A percentile compares a stretch with the other conserved stretches of the same genome.
These are phyloP conservation scores for Poecilobothrus nobilitatus DNA, from an alignment of 2,888 invertebrate species.

Conservation along the genomic window DNA sequence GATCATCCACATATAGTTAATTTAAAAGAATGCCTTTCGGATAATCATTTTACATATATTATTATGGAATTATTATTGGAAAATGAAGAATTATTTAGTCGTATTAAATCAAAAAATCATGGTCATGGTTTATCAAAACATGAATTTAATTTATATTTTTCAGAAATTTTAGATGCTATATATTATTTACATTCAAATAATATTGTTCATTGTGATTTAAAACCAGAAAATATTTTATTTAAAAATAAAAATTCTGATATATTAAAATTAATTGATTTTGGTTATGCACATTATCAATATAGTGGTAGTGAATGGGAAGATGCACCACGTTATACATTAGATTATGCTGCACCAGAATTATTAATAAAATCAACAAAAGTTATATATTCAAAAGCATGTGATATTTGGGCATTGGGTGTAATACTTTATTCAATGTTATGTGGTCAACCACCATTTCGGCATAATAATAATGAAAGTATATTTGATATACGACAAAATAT, in stretches of 20 bases:
- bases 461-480: conserved; percentile 25
- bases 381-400: conserved; percentile 81
- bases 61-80: conserved; percentile 69
- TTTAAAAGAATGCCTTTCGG: conserved; percentile 73
- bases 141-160: conserved; percentile 41
- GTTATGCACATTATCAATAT: conserved; percentile 58
- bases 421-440: conserved; percentile 67
- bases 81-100: conserved; percentile 72
- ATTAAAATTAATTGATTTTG: conserved; percentile 92
- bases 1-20: conserved; percentile 82
- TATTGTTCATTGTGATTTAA: conserved; percentile 87
- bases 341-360: conserved; percentile 92
- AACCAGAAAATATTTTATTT: conserved; percentile 67
- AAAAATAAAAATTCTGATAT: conserved; percentile 44
- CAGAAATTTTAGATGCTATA: conserved; percentile 73
- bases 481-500: conserved; percentile 19
- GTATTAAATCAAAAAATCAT: conserved; percentile 49
- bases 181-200: conserved; percentile 74
- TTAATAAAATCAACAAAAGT: conserved; percentile 45
- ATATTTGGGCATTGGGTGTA: conserved; percentile 93
- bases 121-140: conserved; percentile 59
- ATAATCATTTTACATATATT: conserved; percentile 81
- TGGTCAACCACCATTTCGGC: conserved; percentile 74
- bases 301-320: conserved; percentile 32
- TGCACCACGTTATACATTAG: conserved; percentile 78